phyloP scores from a whole-genome alignment of 2,888 invertebrate genomes.

The Pristionchus arcanus region DNA sequence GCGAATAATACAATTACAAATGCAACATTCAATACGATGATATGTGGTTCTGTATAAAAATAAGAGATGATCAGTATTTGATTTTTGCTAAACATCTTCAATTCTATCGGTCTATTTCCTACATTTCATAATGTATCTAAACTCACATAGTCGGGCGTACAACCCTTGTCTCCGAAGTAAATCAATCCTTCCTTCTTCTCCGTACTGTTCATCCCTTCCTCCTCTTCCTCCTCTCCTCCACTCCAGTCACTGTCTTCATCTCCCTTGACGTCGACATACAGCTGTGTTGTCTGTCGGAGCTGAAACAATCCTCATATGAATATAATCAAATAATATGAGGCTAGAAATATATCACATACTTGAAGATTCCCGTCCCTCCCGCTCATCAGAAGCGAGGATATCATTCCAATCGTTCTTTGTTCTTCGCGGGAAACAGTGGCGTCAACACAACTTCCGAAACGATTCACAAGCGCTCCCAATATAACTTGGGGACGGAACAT shows the following conservation, averaged over 20 bases:
- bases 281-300: background rate
- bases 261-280: background rate
- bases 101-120: too few relatives aligned
- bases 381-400: background rate
- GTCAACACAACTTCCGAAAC: background rate
- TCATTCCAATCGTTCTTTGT: background rate
- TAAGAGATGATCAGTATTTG: too few relatives aligned
- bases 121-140: too few relatives aligned
- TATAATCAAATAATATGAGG: background rate
- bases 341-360: background rate
- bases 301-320: background rate
- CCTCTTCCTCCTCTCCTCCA: background rate
- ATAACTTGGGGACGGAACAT: background rate
- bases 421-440: background rate
- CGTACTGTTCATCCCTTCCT: too few relatives aligned
- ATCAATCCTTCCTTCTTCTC: too few relatives aligned
- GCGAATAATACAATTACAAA: too few relatives aligned
- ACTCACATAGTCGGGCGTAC: too few relatives aligned
- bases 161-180: too few relatives aligned
- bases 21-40: too few relatives aligned
- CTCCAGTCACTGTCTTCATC: conserved; percentile 11
- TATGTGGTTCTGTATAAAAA: too few relatives aligned
- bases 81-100: too few relatives aligned
- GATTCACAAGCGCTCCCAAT: background rate
- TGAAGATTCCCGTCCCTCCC: background rate